Percentiles rank a stretch among this genome's conserved stretches.
phyloP scores from a whole-genome alignment of 2,113 vertebrate genomes.

The Emydura subglobosa region DNA sequence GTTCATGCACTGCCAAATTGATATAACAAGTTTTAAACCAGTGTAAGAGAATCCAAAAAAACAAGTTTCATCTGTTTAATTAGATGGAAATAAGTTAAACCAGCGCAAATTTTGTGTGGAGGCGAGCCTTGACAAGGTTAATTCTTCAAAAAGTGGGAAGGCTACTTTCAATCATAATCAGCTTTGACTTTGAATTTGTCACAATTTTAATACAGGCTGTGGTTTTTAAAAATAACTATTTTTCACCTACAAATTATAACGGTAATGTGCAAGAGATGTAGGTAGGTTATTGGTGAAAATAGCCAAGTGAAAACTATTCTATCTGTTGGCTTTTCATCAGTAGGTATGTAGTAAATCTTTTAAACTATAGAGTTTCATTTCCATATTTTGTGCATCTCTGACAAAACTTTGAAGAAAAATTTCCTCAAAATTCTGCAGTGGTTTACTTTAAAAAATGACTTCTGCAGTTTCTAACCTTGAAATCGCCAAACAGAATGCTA shows the following conservation, averaged over 20 bases:
- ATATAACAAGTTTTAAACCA: neutral
- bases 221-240: neutral
- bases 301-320: neutral
- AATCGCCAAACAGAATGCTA: neutral
- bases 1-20: neutral
- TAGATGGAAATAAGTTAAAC: neutral
- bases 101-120: neutral
- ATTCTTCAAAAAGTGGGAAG: slow-evolving; percentile 56
- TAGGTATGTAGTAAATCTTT: slow-evolving; percentile 63
- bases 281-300: neutral
- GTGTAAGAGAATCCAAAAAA: neutral
- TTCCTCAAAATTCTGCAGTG: slow-evolving; percentile 39
- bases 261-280: neutral
- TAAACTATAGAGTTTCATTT: slow-evolving; percentile 48
- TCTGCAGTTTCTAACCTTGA: slow-evolving; percentile 23
- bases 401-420: slow-evolving; percentile 40
- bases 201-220: neutral
- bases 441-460: slow-evolving; percentile 45
- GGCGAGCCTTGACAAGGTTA: neutral
- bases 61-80: neutral
- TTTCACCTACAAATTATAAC: neutral
- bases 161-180: neutral
- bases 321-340: slow-evolving; percentile 36
- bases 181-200: slow-evolving; percentile 52
- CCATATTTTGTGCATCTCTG: slow-evolving; percentile 44